These are phyloP conservation scores for Tipula helvola DNA, from an alignment of 2,888 invertebrate species.

Conservation along the genomic window DNA sequence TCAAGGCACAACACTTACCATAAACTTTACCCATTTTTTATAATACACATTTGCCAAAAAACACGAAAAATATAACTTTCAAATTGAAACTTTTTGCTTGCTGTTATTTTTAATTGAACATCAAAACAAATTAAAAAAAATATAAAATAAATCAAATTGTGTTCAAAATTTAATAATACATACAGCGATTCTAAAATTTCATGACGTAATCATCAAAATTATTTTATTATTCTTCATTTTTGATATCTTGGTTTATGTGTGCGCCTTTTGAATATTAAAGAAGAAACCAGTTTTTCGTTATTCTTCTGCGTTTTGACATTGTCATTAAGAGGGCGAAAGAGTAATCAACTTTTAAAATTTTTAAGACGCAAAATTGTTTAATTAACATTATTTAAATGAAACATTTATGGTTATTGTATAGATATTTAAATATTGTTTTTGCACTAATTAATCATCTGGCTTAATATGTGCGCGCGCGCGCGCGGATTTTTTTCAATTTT, in stretches of 20 bases:
- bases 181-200: not conserved
- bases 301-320: not conserved
- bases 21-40: not conserved
- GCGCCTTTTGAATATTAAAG: not conserved
- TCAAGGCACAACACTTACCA: not conserved
- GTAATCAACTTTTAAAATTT: not conserved
- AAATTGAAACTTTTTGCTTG: not conserved
- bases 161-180: not conserved
- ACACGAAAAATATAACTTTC: not conserved
- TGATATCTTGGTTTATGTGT: not conserved
- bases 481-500: not conserved
- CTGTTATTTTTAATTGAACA: not conserved
- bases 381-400: not conserved
- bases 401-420: not conserved
- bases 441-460: not conserved
- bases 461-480: not conserved
- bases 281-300: not conserved
- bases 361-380: not conserved
- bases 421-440: not conserved
- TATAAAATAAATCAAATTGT: not conserved
- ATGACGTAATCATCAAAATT: not conserved
- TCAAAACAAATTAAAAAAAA: not conserved
- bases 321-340: not conserved
- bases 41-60: not conserved
- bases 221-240: not conserved